A percentile compares a stretch with the other conserved stretches of the same genome.
phyloP scores from a whole-genome alignment of 2,113 vertebrate genomes.

The Alexandromys fortis region DNA sequence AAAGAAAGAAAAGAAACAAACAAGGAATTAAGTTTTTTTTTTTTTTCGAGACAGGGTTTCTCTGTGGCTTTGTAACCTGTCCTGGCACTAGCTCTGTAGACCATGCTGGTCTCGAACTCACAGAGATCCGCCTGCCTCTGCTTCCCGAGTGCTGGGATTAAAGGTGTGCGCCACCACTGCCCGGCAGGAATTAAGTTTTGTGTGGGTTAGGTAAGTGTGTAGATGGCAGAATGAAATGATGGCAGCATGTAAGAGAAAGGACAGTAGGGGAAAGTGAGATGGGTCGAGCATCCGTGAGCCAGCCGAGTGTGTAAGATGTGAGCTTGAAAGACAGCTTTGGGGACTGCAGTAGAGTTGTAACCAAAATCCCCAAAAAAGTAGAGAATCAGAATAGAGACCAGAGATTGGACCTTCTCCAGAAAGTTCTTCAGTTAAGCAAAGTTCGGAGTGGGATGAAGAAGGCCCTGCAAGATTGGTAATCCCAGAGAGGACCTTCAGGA shows the following conservation, averaged over 20 bases:
- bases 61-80: no score
- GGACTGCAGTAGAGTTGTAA: background rate
- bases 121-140: no score
- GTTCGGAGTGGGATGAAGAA: background rate
- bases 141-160: no score
- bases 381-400: constrained; percentile 2
- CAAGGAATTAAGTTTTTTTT: background rate
- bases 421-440: background rate
- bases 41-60: no score
- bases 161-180: no score
- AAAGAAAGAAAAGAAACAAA: background rate
- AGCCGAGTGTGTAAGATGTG: background rate
- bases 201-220: constrained; percentile 8
- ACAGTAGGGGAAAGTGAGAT: background rate
- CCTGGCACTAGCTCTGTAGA: no score
- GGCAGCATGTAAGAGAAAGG: background rate
- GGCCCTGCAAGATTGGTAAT: background rate
- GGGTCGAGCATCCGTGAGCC: background rate
- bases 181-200: background rate
- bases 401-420: background rate
- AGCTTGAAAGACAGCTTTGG: background rate
- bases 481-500: background rate
- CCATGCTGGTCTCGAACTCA: no score
- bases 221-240: constrained; percentile 6
- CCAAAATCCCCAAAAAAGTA: background rate